A percentile compares a stretch with the other conserved stretches of the same genome.
Evolutionary conservation across 2,113 vertebrate genomes (phyloP).

Genomic region (Chitala chitala): DNA sequence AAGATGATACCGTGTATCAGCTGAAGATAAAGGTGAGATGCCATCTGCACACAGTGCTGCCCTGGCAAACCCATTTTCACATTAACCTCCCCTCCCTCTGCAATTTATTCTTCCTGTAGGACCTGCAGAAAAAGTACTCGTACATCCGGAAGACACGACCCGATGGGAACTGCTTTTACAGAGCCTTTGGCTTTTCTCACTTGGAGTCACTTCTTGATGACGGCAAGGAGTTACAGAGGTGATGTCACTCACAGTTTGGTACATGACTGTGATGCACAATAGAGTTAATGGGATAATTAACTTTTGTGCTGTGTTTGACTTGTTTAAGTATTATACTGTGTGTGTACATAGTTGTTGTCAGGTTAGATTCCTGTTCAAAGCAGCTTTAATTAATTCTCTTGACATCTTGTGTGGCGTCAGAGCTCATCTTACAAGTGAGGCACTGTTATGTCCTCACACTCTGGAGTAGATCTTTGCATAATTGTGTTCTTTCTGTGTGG

Average conservation of each 20-base stretch:
- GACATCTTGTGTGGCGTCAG: background rate
- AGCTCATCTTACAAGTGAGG: background rate
- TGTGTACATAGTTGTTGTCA: background rate
- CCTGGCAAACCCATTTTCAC: background rate
- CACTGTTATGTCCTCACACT: background rate
- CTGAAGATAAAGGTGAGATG: slow-evolving; percentile 82
- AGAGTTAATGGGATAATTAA: too few relatives aligned
- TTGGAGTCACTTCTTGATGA: slow-evolving; percentile 84
- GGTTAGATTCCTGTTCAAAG: too few relatives aligned
- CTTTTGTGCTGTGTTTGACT: too few relatives aligned
- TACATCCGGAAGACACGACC: slow-evolving; percentile 86
- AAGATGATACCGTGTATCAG: slow-evolving; percentile 84
- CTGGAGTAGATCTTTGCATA: background rate
- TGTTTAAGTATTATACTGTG: too few relatives aligned
- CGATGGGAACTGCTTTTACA: slow-evolving; percentile 91
- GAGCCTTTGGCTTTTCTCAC: slow-evolving; percentile 87
- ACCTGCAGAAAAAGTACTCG: slow-evolving; percentile 84
- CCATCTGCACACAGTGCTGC: background rate
- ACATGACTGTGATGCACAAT: background rate
- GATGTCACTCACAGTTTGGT: too few relatives aligned
- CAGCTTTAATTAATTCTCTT: background rate
- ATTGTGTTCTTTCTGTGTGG: background rate
- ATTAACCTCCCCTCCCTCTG: background rate
- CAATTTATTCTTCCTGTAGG: slow-evolving; percentile 52
- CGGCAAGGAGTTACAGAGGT: slow-evolving; percentile 83